These are phyloP conservation scores for Poecilia picta DNA, from an alignment of 2,797 vertebrate genomes.

Conservation along the genomic window DNA sequence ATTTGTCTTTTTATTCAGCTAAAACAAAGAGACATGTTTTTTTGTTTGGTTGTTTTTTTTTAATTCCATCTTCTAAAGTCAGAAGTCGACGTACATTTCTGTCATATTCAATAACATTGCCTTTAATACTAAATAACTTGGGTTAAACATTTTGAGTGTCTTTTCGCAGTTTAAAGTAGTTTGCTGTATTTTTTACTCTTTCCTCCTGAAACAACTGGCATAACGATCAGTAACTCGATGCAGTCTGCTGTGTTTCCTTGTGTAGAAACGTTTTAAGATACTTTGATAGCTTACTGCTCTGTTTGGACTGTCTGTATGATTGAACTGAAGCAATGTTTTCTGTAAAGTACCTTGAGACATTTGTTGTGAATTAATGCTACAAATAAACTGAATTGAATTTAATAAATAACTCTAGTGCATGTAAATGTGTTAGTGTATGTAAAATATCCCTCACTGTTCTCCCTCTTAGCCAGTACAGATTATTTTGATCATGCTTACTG, in stretches of 20 bases:
- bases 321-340: no score
- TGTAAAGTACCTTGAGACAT: no score
- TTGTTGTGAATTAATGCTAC: no score
- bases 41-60: neutral
- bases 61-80: neutral
- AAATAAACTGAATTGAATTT: no score
- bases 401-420: neutral
- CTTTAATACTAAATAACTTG: neutral
- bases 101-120: neutral
- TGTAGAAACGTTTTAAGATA: no score
- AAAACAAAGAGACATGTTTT: neutral
- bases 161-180: neutral
- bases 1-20: neutral
- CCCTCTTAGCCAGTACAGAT: neutral
- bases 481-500: neutral
- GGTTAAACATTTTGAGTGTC: neutral
- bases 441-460: neutral
- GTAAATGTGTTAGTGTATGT: neutral
- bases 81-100: neutral
- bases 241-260: no score
- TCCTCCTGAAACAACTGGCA: neutral
- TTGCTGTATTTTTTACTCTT: neutral
- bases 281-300: no score
- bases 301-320: no score
- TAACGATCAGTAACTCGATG: neutral